These are phyloP conservation scores for Syrrhaptes paradoxus DNA, from an alignment of 2,113 vertebrate species.

Conservation along the genomic window DNA sequence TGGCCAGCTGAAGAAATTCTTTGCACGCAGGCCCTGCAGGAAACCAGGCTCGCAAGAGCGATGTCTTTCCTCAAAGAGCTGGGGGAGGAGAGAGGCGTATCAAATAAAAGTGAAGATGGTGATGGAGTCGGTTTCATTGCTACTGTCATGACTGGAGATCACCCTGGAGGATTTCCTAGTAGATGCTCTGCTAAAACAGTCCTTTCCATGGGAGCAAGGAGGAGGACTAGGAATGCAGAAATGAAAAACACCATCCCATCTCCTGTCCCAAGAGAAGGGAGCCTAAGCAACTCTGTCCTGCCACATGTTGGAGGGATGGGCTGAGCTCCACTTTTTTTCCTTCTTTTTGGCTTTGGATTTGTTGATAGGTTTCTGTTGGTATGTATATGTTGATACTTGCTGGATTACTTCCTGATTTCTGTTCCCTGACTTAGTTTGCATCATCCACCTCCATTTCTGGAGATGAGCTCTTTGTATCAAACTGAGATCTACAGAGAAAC, in stretches of 20 bases:
- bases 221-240: not conserved
- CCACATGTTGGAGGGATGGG: not conserved
- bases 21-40: not conserved
- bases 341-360: not conserved
- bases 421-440: not conserved
- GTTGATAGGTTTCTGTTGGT: not conserved
- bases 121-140: not conserved
- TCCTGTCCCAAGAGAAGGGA: not conserved
- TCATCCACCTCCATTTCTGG: not conserved
- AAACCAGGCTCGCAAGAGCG: not conserved
- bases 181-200: not conserved
- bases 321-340: not conserved
- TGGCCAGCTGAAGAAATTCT: not conserved
- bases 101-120: not conserved
- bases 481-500: not conserved
- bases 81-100: rapidly evolving
- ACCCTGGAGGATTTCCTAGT: not conserved
- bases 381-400: not conserved
- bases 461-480: not conserved
- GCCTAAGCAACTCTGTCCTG: not conserved
- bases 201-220: not conserved
- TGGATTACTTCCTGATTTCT: not conserved
- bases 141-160: not conserved
- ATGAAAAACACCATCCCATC: rapidly evolving
- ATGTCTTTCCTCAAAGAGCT: not conserved